These are phyloP conservation scores for Prinia subflava DNA, from an alignment of 2,113 vertebrate genomes.

Conservation along the genomic window DNA sequence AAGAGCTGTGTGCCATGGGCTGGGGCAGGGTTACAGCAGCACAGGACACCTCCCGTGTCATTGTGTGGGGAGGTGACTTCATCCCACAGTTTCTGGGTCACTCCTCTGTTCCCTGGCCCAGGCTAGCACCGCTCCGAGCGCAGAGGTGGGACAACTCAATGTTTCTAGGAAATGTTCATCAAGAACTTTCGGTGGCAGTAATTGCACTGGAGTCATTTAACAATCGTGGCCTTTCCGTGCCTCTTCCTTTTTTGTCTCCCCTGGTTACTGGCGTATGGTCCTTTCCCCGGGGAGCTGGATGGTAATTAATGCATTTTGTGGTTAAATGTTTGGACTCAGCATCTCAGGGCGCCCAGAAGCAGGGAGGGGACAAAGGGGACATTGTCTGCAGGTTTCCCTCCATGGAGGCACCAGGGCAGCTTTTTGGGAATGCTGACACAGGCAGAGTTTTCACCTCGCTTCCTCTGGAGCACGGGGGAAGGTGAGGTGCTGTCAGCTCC, in stretches of 20 bases:
- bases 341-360: neutral
- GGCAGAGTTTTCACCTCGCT: neutral
- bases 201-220: neutral
- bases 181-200: neutral
- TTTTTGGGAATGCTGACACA: neutral
- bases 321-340: conserved; percentile 30
- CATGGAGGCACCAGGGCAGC: neutral
- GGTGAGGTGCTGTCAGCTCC: neutral
- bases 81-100: neutral
- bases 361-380: conserved; percentile 25
- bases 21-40: neutral
- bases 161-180: neutral
- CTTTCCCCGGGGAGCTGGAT: neutral
- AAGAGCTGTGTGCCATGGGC: neutral
- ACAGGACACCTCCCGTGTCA: neutral
- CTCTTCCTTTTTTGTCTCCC: neutral
- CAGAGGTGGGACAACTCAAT: neutral
- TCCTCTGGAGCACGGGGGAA: neutral
- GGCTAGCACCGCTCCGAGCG: accelerated
- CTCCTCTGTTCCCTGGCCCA: neutral
- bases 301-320: conserved; percentile 35
- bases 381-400: conserved; percentile 3
- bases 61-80: neutral
- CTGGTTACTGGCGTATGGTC: neutral
- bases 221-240: neutral